These are phyloP conservation scores for Chelonus formosanus DNA, from an alignment of 2,888 invertebrate genomes.

Conservation along the genomic window DNA sequence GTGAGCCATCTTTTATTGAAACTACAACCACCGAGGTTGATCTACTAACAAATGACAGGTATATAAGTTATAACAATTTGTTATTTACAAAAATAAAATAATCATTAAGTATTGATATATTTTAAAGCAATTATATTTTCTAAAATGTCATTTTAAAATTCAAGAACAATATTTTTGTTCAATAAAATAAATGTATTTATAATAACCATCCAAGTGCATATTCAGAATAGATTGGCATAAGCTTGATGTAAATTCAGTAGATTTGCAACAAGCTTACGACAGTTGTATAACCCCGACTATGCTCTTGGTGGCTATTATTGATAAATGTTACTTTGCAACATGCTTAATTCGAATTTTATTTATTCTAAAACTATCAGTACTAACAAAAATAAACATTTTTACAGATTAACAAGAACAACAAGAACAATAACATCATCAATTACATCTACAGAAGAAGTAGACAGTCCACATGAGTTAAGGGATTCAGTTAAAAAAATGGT, in stretches of 20 bases:
- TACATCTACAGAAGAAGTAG: conserved; percentile 42
- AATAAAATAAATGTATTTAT: no score
- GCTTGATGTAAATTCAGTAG: no score
- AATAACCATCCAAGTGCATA: no score
- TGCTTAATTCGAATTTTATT: not conserved
- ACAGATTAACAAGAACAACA: conserved; percentile 67
- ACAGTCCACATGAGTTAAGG: conserved; percentile 61
- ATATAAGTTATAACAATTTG: conserved; percentile 33
- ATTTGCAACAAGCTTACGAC: no score
- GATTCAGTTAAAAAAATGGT: conserved; percentile 68
- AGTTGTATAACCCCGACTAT: no score
- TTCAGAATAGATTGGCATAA: no score
- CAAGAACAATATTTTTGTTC: no score
- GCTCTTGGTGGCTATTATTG: no score
- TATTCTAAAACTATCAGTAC: not conserved
- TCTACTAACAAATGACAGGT: conserved; percentile 68
- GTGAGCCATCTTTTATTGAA: conserved; percentile 68
- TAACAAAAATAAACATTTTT: conserved; percentile 35
- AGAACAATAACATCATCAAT: conserved; percentile 65
- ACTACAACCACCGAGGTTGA: conserved; percentile 67
- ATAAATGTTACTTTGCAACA: not conserved
- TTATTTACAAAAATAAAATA: no score
- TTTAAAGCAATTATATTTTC: no score
- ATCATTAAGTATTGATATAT: no score
- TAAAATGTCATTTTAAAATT: no score